Base-by-base conservation (phyloP, 2,797 vertebrate species). In the Pangasius djambal region DNA sequence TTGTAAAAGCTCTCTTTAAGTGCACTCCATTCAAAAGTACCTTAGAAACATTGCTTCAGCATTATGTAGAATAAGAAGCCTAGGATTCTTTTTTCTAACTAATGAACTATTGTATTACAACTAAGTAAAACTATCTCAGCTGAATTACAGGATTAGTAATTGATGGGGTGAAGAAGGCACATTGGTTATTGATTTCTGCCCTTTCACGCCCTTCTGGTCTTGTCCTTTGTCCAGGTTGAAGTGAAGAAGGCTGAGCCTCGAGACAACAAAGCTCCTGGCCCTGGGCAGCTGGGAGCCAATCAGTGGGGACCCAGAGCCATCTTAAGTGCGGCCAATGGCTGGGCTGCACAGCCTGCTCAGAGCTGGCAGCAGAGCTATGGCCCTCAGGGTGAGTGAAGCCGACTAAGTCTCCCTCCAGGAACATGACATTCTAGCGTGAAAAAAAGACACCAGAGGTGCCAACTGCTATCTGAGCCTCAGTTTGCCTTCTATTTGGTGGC, bases 231-330 rank as follows among this genome's bases (percentile, higher is more conserved):
- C 93, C 95, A 99, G 99, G 98, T 99, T 96, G 99, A 99, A 96
- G 99, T 99, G 92, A 99, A 99, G 92, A 98, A 99, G 34, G 99
- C 98, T 0, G 99, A 99, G 86, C 99, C 99, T 89, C 97, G 99
- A 28, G 99, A 99, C 91, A 98, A 97, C 96, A 99, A 99, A 96
- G 97, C 96, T 95, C 98, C 98, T 87, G 93, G 95, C 8, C 94
- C 96, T 28, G 97, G 98, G 91, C 98, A 98, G 18, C 97, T 97
- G 2, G 96, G 97, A 88, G 96, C 97, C 94, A 97, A 97, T 94
- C 98, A 99, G 94, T 99, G 99, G 98, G 97, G 97, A 34, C 97
- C 97, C 93, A 97, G 98, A 92, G 97, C 97, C 90, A 97, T 99
- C 95, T 96, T 98, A 88, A 99, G 94, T 28, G 97, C 98, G 92